Evolutionary conservation across 1,140 invertebrate species (phyloP).

Genomic region (Chironomus striatipennis): DNA sequence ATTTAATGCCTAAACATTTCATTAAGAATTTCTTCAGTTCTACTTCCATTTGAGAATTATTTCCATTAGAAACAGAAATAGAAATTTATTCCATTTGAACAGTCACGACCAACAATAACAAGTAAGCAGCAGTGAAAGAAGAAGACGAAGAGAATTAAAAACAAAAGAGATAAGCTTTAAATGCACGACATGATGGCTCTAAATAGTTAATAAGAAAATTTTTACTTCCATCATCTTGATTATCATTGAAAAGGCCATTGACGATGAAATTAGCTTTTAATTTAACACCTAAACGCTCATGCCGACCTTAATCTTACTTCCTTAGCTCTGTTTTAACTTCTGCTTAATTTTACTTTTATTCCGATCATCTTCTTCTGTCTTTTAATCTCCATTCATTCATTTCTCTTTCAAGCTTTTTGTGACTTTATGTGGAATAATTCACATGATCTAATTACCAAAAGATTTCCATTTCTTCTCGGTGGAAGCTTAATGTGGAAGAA

Average conservation of each 20-base stretch:
- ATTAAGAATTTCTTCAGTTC: too few species aligned
- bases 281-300: neutral
- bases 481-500: too few species aligned
- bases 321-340: neutral
- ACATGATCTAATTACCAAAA: neutral
- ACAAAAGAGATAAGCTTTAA: too few species aligned
- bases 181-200: too few species aligned
- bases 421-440: neutral
- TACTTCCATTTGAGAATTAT: too few species aligned
- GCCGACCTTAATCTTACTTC: neutral
- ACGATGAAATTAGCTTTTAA: slow-evolving; percentile 8
- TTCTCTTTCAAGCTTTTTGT: neutral
- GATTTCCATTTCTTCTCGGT: neutral
- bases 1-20: too few species aligned
- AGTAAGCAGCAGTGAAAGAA: neutral
- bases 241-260: slow-evolving; percentile 8
- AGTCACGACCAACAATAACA: neutral
- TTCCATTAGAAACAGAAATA: too few species aligned
- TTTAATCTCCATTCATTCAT: neutral
- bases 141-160: too few species aligned
- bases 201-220: too few species aligned
- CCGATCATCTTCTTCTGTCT: neutral
- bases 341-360: too few species aligned
- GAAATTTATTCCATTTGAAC: neutral
- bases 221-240: neutral